Percentiles rank a stretch among this genome's conserved stretches.
These are phyloP conservation scores for Micromussa lordhowensis DNA, from an alignment of 92 coral and sea anemone species.

Conservation along the genomic window DNA sequence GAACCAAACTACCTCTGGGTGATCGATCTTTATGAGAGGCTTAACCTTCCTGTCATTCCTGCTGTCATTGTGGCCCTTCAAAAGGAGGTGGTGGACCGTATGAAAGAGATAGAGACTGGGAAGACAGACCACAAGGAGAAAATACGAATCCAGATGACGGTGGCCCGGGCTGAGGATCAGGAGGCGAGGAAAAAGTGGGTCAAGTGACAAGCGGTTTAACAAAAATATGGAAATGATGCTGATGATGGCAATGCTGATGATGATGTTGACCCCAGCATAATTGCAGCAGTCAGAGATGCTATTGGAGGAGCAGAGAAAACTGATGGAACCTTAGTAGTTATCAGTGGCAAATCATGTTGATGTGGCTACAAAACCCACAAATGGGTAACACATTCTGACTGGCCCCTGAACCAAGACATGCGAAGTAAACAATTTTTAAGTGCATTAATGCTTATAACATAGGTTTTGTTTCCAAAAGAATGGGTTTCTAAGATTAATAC, in stretches of 20 bases:
- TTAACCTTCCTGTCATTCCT: conserved; percentile 41
- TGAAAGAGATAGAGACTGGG: neutral
- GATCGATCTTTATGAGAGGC: conserved; percentile 36
- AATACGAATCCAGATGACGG: conserved; percentile 41
- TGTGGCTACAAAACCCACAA: conserved; percentile 38
- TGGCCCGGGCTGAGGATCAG: conserved; percentile 57
- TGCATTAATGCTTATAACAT: too few species aligned
- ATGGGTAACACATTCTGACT: conserved; percentile 32
- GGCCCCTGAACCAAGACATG: too few species aligned
- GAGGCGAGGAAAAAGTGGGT: conserved; percentile 52
- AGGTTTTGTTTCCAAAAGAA: too few species aligned
- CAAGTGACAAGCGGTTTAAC: conserved; percentile 32
- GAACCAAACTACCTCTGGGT: conserved; percentile 63
- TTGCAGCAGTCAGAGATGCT: neutral
- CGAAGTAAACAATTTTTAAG: too few species aligned
- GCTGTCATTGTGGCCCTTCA: conserved; percentile 18
- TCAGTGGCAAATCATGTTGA: conserved; percentile 8
- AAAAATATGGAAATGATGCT: conserved; percentile 46
- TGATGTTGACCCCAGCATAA: neutral
- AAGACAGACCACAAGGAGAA: conserved; percentile 25
- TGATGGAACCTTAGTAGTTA: neutral
- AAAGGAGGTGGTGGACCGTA: conserved; percentile 16
- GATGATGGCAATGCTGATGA: conserved; percentile 4
- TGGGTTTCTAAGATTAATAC: too few species aligned
- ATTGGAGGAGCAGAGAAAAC: neutral